Evolutionary conservation across 2,888 invertebrate species (phyloP), one percentile per base, ranked within the genome.

Genomic region (Euphydryas editha): DNA sequence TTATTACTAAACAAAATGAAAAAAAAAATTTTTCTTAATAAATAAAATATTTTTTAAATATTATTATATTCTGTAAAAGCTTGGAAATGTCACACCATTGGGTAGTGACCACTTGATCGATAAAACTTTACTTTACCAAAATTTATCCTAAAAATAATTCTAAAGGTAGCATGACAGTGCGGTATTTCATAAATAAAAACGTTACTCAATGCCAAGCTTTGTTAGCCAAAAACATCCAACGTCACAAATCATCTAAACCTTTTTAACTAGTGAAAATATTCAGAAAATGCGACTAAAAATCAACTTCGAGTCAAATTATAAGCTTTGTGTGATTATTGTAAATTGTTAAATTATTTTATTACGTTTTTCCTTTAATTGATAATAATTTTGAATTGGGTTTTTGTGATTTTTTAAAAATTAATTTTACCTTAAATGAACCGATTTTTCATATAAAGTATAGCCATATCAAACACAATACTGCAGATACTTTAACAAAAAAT

Each of bases 241-340:
- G 75, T 80, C 78, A 88, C 87, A 89, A 89, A 89, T 90, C 90
- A 90, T 87, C 81, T 75, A 2, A 78, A 80, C 79, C 81, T 84
- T 84, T 86, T 82, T 54, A 86, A 85, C 76, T 85, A 81, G 82
- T 84, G 84, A 87, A 85, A 86, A 85, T 82, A 85, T 87, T 85
- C 84, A 80, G 78, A 81, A 84, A 88, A 87, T 81, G 71, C 66
- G 67, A 64, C 71, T 63, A 66, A 73, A 74, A 83, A 80, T 54
- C 56, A 58, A 47, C 60, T 59, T 58, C 55, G 65, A 67, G 30
- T 57, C 24, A 61, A 65, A 56, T 46, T 20, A 56, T 24, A 30
- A 47, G 37, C 59, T 69, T 62, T 59, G 1, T 20, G 42, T 24
- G 36, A 55, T 58, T 10, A 39, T 2, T 3, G 7, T 18, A 5